A percentile compares a stretch with the other conserved stretches of the same genome.
These are phyloP conservation scores for Lithophane ornitopus DNA, from an alignment of 2,888 invertebrate genomes.

Conservation along the genomic window DNA sequence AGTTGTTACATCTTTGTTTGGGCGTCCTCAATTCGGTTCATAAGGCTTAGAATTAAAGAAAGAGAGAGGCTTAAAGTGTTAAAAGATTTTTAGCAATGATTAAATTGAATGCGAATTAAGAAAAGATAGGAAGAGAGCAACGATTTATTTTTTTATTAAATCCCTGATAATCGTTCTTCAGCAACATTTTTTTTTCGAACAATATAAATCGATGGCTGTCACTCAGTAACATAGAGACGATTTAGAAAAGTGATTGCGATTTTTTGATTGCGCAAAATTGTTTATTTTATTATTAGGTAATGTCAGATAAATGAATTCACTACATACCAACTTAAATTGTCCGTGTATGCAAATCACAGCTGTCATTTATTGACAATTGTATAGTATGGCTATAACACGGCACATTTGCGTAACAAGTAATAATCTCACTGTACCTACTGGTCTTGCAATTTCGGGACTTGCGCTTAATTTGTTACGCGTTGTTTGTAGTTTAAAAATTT, in stretches of 20 bases:
- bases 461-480: too few relatives aligned
- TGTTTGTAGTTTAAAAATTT: background rate
- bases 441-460: too few relatives aligned
- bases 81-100: background rate
- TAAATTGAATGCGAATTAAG: slow-evolving; percentile 19
- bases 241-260: background rate
- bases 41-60: slow-evolving; percentile 15
- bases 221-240: background rate
- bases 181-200: background rate
- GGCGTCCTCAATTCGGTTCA: background rate
- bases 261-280: too few relatives aligned
- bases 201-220: too few relatives aligned
- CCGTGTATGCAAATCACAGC: too few relatives aligned
- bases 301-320: too few relatives aligned
- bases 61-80: background rate
- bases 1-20: slow-evolving; percentile 4
- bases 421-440: too few relatives aligned
- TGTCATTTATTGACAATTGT: too few relatives aligned
- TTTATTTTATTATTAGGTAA: too few relatives aligned
- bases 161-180: background rate
- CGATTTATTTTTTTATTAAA: background rate
- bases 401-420: too few relatives aligned
- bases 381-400: too few relatives aligned
- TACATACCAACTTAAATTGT: too few relatives aligned
- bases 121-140: background rate